phyloP scores from a whole-genome alignment of 2,113 vertebrate species.

The Pelodiscus sinensis region DNA sequence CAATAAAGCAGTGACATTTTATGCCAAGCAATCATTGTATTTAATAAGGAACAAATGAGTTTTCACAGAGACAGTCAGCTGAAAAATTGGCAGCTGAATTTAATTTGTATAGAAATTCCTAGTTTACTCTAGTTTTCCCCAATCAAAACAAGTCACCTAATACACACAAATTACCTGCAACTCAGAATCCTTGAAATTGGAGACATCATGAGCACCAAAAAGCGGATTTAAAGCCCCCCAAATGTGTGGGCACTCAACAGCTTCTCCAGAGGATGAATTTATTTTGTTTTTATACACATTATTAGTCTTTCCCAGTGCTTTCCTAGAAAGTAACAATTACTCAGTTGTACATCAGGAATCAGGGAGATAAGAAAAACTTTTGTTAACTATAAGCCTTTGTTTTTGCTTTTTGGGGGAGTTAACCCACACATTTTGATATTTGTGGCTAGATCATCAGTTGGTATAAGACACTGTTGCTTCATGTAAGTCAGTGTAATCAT shows the following conservation, averaged over 20 bases:
- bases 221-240: background rate
- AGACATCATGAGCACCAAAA: background rate
- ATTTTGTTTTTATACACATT: background rate
- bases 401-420: background rate
- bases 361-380: background rate
- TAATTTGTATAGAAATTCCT: background rate
- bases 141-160: accelerated
- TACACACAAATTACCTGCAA: background rate
- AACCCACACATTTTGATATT: background rate
- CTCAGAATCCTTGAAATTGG: background rate
- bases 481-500: background rate
- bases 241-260: background rate
- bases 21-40: background rate
- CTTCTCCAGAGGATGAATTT: background rate
- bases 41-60: background rate
- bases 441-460: background rate
- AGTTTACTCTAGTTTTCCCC: background rate
- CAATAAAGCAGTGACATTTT: background rate
- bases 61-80: background rate
- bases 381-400: background rate
- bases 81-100: background rate
- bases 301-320: background rate
- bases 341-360: background rate
- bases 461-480: background rate
- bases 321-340: background rate